Base-by-base conservation (phyloP, 2,888 invertebrate species). In the Melitaea athalia region DNA sequence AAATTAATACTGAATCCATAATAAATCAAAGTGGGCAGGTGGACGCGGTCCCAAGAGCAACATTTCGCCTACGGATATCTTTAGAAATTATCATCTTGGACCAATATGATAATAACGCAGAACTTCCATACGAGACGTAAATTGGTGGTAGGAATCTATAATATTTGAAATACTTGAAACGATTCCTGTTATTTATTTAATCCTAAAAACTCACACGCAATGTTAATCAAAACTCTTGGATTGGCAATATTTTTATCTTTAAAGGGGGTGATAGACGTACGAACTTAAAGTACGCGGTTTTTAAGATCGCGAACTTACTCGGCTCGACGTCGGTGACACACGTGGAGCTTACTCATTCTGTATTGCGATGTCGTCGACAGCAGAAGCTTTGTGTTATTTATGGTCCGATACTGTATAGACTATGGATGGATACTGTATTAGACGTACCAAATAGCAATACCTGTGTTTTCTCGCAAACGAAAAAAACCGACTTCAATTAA, bases 1-100 rank as follows among this genome's bases (percentile, higher is more conserved):
- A 92, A 92, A 92, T 92, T 92, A 92, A 91, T 92, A 89, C 87
- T 91, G 92, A 92, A 92, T 92, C 88, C 91, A 91, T 92, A 91
- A 92, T 92, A 92, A 92, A 92, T 92, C 92, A 92, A 88, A 87
- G 79, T 78, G 82, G 89, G 92, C 92, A 92, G 92, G 92, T 92
- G 92, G 89, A 90, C 84, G 83, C 78, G 81, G 85, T 86, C 84
- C 84, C 85, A 83, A 85, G 85, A 86, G 83, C 82, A 83, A 85
- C 84, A 86, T 87, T 86, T 89, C 76, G 92, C 92, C 92, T 91
- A 85, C 85, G 92, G 92, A 86, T 79, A 86, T 80, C 86, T 89
- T 89, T 84, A 84, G 87, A 89, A 89, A 91, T 91, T 87, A 92
- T 91, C 89, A 85, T 85, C 80, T 85, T 81, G 80, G 76, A 75